These are phyloP conservation scores for Pseudolaguvia tuberculata DNA, from an alignment of 2,113 vertebrate species.

Conservation along the genomic window DNA sequence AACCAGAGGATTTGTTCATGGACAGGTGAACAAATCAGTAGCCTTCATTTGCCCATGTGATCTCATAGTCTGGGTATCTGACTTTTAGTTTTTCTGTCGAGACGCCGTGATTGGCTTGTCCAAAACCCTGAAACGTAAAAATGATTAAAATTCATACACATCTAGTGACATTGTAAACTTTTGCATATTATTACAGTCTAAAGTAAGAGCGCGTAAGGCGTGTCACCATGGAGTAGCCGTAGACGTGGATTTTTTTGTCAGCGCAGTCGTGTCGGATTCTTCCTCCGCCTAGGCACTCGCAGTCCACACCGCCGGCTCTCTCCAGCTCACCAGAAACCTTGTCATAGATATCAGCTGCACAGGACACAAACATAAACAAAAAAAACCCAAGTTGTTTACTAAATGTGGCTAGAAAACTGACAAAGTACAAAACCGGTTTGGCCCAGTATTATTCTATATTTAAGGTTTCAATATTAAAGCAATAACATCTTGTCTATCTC, in stretches of 20 bases:
- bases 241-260: slow-evolving; percentile 83
- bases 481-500: no score
- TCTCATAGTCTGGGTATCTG: slow-evolving; percentile 78
- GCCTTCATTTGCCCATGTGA: slow-evolving; percentile 91
- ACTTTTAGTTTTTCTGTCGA: slow-evolving; percentile 82
- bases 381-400: background rate
- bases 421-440: no score
- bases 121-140: slow-evolving; percentile 77
- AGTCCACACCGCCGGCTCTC: slow-evolving; percentile 68
- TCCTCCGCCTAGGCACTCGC: slow-evolving; percentile 87
- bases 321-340: slow-evolving; percentile 75
- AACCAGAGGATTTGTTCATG: background rate
- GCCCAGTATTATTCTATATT: no score
- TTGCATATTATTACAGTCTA: background rate
- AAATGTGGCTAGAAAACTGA: background rate
- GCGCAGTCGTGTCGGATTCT: slow-evolving; percentile 76
- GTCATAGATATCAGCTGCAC: slow-evolving; percentile 84
- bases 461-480: no score
- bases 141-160: background rate
- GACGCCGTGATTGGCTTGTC: slow-evolving; percentile 80
- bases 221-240: slow-evolving; percentile 87
- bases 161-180: background rate
- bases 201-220: background rate
- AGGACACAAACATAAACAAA: slow-evolving; percentile 1
- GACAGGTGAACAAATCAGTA: slow-evolving; percentile 69